These are phyloP conservation scores for Aepyceros melampus DNA, from an alignment of 2,113 vertebrate species.

Conservation along the genomic window DNA sequence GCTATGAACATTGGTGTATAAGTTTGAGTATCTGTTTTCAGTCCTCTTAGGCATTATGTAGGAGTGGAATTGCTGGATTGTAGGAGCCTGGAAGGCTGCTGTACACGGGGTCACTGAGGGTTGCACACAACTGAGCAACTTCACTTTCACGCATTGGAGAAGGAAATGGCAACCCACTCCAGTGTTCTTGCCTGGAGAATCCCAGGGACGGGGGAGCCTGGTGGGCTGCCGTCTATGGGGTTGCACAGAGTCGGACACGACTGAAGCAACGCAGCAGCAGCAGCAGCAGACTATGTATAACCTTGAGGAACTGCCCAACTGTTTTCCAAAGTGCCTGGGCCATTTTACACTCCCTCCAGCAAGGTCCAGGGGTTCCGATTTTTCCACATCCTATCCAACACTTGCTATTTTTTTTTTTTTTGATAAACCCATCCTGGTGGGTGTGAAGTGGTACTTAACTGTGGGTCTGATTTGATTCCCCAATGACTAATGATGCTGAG, in stretches of 20 bases:
- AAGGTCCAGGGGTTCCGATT: accelerated
- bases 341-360: background rate
- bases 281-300: background rate
- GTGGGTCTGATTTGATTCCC: background rate
- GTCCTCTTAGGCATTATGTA: background rate
- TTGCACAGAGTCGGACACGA: too few relatives aligned
- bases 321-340: background rate
- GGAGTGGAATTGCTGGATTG: background rate
- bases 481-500: background rate
- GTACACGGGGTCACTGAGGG: too few relatives aligned
- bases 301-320: background rate
- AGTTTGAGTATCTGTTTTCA: background rate
- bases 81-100: too few relatives aligned
- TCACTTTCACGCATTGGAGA: too few relatives aligned
- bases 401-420: background rate
- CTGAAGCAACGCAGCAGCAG: too few relatives aligned
- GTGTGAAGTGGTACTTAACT: background rate
- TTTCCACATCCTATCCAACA: background rate
- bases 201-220: too few relatives aligned
- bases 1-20: background rate
- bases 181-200: too few relatives aligned
- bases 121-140: too few relatives aligned
- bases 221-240: too few relatives aligned
- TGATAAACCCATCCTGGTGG: background rate
- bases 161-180: too few relatives aligned